A percentile compares a stretch with the other conserved stretches of the same genome.
phyloP scores from a whole-genome alignment of 2,113 vertebrate species.

The Serilophus lunatus region DNA sequence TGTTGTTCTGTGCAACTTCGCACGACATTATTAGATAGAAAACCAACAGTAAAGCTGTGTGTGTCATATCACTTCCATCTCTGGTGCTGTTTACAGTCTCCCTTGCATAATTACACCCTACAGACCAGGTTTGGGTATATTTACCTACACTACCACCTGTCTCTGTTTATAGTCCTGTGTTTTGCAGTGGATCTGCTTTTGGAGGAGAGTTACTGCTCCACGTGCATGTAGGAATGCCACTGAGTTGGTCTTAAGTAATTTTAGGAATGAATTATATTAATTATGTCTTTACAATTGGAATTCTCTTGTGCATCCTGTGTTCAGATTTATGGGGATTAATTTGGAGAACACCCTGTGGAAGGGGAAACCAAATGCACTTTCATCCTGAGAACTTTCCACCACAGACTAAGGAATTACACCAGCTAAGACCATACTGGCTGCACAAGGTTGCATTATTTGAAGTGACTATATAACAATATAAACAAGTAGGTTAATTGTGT shows the following conservation, averaged over 20 bases:
- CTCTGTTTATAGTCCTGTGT: background rate
- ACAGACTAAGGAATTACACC: background rate
- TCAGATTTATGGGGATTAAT: background rate
- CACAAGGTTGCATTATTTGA: background rate
- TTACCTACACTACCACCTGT: background rate
- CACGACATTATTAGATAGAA: background rate
- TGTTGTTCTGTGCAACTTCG: background rate
- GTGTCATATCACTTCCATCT: background rate
- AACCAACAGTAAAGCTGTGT: background rate
- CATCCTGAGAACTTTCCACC: background rate
- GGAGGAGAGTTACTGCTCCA: background rate
- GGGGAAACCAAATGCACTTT: background rate
- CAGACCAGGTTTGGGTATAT: background rate
- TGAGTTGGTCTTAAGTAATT: background rate
- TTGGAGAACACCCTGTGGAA: background rate
- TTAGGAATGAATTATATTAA: background rate
- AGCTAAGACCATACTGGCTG: background rate
- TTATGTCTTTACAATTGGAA: background rate
- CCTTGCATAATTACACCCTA: background rate
- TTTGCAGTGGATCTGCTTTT: background rate
- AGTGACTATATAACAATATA: background rate
- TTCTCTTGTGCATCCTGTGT: background rate
- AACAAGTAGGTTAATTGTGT: background rate
- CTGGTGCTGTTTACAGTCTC: background rate
- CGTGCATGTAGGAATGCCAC: background rate